Conservation (phyloP, 2,113 vertebrate genomes). For the Hippocampus zosterae region DNA sequence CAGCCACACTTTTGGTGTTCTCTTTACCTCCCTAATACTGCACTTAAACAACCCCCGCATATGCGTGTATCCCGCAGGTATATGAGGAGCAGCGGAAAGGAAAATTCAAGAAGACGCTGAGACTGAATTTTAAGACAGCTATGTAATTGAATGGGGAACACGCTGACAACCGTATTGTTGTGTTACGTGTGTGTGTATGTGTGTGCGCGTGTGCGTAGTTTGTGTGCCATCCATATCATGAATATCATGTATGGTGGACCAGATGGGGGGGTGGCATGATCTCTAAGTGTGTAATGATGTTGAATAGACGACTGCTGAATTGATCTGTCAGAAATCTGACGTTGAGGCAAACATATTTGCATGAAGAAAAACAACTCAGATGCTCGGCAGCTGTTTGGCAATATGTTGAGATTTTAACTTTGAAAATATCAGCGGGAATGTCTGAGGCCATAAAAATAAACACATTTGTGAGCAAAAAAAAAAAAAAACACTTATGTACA, state of each 20-base stretch:
- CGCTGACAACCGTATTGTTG: slow-evolving; percentile 29
- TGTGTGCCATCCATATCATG: not conserved
- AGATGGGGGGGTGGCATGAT: not conserved
- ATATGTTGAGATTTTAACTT: slow-evolving; percentile 1
- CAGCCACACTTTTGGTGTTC: slow-evolving; percentile 13
- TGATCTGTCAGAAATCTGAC: slow-evolving; percentile 14
- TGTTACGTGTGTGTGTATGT: not conserved
- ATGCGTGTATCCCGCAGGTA: slow-evolving; percentile 38
- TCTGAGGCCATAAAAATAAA: slow-evolving; percentile 15
- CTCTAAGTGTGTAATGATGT: not conserved
- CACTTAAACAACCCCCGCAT: slow-evolving; percentile 24
- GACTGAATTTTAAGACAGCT: slow-evolving; percentile 48
- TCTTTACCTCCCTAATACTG: slow-evolving; percentile 19
- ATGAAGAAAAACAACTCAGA: slow-evolving; percentile 8
- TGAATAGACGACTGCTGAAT: not conserved
- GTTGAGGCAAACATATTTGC: not conserved
- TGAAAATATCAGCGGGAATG: slow-evolving; percentile 22
- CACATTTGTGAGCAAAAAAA: slow-evolving; percentile 5
- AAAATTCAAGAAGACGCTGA: slow-evolving; percentile 46
- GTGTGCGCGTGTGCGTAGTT: not conserved
- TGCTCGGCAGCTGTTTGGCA: slow-evolving; percentile 19
- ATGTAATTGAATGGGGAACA: slow-evolving; percentile 57
- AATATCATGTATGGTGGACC: not conserved
- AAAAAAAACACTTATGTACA: slow-evolving; percentile 32
- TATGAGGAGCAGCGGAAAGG: slow-evolving; percentile 15